These are phyloP conservation scores for Aplodontia rufa DNA, from an alignment of 2,113 vertebrate genomes.

Conservation along the genomic window DNA sequence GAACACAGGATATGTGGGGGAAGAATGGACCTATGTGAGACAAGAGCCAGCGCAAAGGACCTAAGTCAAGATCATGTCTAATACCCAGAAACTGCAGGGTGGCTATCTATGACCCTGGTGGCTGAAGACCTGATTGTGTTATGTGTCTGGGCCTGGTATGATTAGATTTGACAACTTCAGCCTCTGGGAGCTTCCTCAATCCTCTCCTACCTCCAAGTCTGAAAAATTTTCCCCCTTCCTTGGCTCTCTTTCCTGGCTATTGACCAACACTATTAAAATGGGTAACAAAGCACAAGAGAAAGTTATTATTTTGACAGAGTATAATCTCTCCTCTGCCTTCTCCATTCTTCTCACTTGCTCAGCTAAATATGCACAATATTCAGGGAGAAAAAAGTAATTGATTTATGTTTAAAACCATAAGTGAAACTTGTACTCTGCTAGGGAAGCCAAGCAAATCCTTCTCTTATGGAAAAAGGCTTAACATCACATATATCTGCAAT, in stretches of 20 bases:
- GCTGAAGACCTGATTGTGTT: neutral
- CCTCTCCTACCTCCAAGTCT: neutral
- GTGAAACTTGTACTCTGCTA: neutral
- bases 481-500: neutral
- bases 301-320: accelerated
- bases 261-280: neutral
- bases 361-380: neutral
- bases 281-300: neutral
- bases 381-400: neutral
- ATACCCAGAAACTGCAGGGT: neutral
- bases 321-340: neutral
- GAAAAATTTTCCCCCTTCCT: neutral
- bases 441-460: neutral
- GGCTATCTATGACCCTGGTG: neutral
- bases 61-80: neutral
- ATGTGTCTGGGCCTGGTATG: neutral
- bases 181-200: neutral
- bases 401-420: neutral
- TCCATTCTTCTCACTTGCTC: neutral
- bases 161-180: neutral
- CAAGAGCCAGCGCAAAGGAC: neutral
- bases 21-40: neutral
- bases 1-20: neutral
- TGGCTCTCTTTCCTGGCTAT: neutral
- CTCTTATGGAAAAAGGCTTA: neutral